Conservation (phyloP, 2,797 vertebrate genomes). For the Anas georgica region DNA sequence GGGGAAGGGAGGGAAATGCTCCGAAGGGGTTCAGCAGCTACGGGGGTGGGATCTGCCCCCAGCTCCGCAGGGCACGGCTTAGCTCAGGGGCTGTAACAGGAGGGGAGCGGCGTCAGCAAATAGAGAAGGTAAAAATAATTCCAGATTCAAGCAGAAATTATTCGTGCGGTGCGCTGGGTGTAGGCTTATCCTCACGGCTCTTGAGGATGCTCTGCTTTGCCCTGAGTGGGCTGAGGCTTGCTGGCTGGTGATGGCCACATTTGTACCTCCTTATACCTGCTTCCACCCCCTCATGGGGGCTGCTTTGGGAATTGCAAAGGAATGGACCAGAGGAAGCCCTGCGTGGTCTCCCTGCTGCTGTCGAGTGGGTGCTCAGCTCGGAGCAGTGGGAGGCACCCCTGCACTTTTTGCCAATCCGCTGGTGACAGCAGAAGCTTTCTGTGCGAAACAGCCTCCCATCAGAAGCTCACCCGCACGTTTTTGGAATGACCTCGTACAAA, state of each 20-base stretch:
- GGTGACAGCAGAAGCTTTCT: neutral
- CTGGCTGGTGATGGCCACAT: rapidly evolving
- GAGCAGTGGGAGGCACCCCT: neutral
- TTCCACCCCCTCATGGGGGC: neutral
- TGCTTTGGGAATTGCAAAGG: neutral
- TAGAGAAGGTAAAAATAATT: neutral
- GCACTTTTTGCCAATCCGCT: neutral
- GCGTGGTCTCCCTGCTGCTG: neutral
- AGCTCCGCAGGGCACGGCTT: neutral
- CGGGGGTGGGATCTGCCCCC: neutral
- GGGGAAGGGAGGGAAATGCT: neutral
- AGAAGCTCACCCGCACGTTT: neutral
- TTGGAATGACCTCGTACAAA: neutral
- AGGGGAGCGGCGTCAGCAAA: neutral
- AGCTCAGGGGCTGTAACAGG: neutral
- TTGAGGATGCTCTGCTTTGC: neutral
- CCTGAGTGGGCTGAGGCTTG: neutral
- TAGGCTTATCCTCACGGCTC: neutral
- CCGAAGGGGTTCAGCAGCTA: neutral
- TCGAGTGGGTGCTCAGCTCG: neutral
- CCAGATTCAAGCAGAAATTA: neutral
- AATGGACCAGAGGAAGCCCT: neutral
- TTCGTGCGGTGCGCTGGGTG: neutral
- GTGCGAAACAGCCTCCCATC: neutral
- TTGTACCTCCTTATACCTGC: neutral